Base-by-base conservation (phyloP, 37 sponge, comb jelly and placozoan species). In the Hormiphora californensis region DNA sequence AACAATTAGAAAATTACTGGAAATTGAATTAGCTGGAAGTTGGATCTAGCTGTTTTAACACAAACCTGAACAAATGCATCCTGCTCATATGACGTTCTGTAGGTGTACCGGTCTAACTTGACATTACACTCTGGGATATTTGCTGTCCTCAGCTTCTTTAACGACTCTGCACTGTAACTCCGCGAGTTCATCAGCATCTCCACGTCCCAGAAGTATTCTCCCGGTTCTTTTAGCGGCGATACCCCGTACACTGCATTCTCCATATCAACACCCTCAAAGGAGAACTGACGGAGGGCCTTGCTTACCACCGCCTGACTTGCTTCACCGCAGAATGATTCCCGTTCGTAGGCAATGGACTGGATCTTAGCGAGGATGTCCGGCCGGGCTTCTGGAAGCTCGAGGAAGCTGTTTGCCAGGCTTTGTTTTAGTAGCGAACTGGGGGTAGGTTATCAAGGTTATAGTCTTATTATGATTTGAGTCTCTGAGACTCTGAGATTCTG, bases 241-340 rank as follows among this genome's bases (percentile, higher is more conserved):
- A 73, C 43, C 8, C 35, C 81, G 1, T 43, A 36, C 46, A 43
- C 23, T 11, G 81, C 44, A 22, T 7, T 41, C 1, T n/a, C 43
- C 28, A 1, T 22, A 28, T 73, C 81, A 40, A 39, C 40, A 28
- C 43, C 43, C 27, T 73, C 81, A 40, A 73, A 73, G 25, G 81
- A 43, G 44, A 73, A 73, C 46, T 73, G 81, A 32, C 81, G 81
- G 28, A 73, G 44, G 17, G 81, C 81, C n/a, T 73, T 73, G 81
- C 43, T 73, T 21, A 73, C 81, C 28, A 40, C 5, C 5, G 39
- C 43, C 12, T 40, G 32, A 8, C 35, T 7, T 0, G 35, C n/a
- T 40, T 73, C 39, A 4, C 81, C 81, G 27, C 81, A 73, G 46
- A 73, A 73, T 19, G 8, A 43, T 40, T 73, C 81, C n/a, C 46